Evolutionary conservation across 2,113 vertebrate species (phyloP).

Genomic region (Asarcornis scutulata): DNA sequence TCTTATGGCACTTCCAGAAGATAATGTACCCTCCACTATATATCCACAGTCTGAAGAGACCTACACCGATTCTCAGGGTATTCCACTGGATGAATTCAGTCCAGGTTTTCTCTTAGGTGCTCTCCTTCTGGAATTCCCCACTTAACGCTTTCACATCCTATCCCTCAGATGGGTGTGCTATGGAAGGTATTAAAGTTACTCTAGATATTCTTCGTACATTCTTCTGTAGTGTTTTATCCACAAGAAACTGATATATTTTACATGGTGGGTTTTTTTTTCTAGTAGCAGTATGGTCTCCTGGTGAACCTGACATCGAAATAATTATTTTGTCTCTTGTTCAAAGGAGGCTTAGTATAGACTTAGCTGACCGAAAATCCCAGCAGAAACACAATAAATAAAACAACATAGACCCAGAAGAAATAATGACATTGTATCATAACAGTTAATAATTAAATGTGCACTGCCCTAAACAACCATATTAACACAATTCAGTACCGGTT

Average conservation of each 20-base stretch:
- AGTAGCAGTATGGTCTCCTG: not conserved
- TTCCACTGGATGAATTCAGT: not conserved
- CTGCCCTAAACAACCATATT: constrained; percentile 4
- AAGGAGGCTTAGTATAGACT: not conserved
- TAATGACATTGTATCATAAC: not conserved
- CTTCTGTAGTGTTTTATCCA: not conserved
- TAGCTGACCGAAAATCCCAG: not conserved
- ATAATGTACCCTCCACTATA: accelerated
- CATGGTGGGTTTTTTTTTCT: not conserved
- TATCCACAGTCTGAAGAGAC: not conserved
- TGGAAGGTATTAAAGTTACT: not conserved
- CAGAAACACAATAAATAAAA: not conserved
- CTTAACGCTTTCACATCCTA: not conserved
- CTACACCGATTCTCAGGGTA: not conserved
- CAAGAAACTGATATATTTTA: not conserved
- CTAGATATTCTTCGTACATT: not conserved
- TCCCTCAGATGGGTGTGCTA: not conserved
- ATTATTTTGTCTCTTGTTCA: not conserved
- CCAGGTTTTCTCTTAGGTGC: not conserved
- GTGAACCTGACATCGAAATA: not conserved
- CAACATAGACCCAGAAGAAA: not conserved
- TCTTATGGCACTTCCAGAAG: not conserved
- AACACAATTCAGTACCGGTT: not conserved
- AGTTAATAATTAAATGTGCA: constrained; percentile 30
- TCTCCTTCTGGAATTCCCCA: not conserved